Evolutionary conservation across 1,140 invertebrate genomes (phyloP).

Genomic region (Sweltsa coloradensis): DNA sequence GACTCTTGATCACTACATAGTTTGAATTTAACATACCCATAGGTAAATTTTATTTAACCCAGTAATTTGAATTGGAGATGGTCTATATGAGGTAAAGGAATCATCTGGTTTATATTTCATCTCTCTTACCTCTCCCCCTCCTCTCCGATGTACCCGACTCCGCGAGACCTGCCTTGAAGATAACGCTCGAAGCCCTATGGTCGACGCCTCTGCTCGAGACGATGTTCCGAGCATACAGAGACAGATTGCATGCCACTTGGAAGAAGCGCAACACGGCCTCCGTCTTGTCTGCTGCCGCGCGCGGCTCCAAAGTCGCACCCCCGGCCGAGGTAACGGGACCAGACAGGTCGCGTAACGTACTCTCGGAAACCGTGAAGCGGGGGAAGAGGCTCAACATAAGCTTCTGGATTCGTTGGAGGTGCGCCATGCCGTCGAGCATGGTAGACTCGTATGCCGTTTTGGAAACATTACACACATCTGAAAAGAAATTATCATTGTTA

Average conservation of each 20-base stretch:
- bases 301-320: background rate
- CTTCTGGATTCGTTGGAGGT: conserved; percentile 48
- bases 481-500: too few species aligned
- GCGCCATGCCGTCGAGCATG: conserved; percentile 33
- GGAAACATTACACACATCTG: too few species aligned
- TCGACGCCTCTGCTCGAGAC: conserved; percentile 37
- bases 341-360: conserved; percentile 18
- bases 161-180: conserved; percentile 30
- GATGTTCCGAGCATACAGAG: conserved; percentile 50
- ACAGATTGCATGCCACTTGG: conserved; percentile 35
- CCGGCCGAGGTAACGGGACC: background rate
- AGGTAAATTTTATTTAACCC: too few species aligned
- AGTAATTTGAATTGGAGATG: too few species aligned
- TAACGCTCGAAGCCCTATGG: conserved; percentile 33
- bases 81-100: too few species aligned
- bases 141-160: conserved; percentile 17
- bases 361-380: conserved; percentile 40
- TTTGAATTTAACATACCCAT: too few species aligned
- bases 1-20: too few species aligned
- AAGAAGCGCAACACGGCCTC: conserved; percentile 7
- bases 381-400: conserved; percentile 57
- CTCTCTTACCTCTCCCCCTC: too few species aligned
- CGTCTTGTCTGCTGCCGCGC: conserved; percentile 19
- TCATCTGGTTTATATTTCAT: too few species aligned
- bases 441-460: conserved; percentile 1